Base-by-base conservation (phyloP, 1,140 invertebrate genomes). In the Trissolcus basalis region DNA sequence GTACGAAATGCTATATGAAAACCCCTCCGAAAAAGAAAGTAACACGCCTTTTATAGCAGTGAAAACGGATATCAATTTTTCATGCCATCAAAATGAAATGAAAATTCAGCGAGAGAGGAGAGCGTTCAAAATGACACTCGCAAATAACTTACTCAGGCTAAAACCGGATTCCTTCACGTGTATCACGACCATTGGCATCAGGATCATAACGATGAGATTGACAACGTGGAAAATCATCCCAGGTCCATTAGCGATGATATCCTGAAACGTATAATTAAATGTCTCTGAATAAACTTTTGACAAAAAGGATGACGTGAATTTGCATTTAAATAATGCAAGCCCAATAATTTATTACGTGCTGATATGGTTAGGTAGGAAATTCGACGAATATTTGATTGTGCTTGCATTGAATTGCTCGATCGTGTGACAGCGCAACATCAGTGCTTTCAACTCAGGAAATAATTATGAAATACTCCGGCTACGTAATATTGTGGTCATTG, bases 131-230 rank as follows among this genome's bases (percentile, higher is more conserved):
- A 27, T 27, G 19, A 27, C 19, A 27, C 1, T 27, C 6, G 19
- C 19, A 27, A 27, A 27, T 77, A 63, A 81, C 91, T 92, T 90
- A 95, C 94, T 90, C 86, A 95, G 90, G 88, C 94, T 95, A 84
- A 95, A 95, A 68, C 92, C 91, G 44, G 92, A 89, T 63, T 91
- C 91, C 85, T 93, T 94, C 9, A 93, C 89, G 83, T 95, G 92
- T 49, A 96, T 92, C 9, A 93, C 91, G 27, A 94, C 90, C 80
- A 96, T 94, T 32, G 95, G 95, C 78, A 96, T 89, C 55, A 92
- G 87, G 14, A 96, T 91, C 76, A 95, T 89, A 44, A 93, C 90
- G 43, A 93, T 82, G 51, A 97, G 90, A 87, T 97, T 97, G 33
- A 91, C 83, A 53, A 95, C 90, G 83, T 96, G 94, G 75, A 92